phyloP scores from a whole-genome alignment of 2,113 vertebrate species.

The Coptodon rendalli region DNA sequence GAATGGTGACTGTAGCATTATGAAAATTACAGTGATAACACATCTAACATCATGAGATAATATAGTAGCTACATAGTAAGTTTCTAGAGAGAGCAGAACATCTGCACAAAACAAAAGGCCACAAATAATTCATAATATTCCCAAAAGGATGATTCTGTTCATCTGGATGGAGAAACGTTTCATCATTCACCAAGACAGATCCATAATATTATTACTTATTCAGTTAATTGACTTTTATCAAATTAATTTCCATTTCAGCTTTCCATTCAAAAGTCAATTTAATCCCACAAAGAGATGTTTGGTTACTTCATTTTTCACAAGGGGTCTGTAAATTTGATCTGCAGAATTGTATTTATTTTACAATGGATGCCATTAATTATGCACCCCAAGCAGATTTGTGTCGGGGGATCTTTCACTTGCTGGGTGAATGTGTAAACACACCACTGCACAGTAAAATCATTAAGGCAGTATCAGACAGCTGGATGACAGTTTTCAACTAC shows the following conservation, averaged over 20 bases:
- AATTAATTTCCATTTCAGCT: not conserved
- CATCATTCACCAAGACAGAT: not conserved
- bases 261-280: not conserved
- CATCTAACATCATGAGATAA: not conserved
- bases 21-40: not conserved
- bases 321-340: not conserved
- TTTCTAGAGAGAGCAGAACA: not conserved
- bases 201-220: not conserved
- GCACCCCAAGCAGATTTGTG: not conserved
- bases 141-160: not conserved
- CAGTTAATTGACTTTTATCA: not conserved
- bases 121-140: not conserved
- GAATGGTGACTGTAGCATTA: not conserved
- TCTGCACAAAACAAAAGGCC: not conserved
- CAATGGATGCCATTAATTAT: too few relatives aligned
- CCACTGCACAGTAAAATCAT: not conserved
- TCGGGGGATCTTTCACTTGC: not conserved
- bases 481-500: not conserved
- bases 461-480: not conserved
- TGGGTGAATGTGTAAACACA: not conserved
- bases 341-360: not conserved
- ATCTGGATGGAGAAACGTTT: not conserved
- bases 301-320: not conserved
- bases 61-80: not conserved
- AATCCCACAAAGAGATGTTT: not conserved